These are phyloP conservation scores for Xiphophorus birchmanni DNA, from an alignment of 2,797 vertebrate genomes.

Conservation along the genomic window DNA sequence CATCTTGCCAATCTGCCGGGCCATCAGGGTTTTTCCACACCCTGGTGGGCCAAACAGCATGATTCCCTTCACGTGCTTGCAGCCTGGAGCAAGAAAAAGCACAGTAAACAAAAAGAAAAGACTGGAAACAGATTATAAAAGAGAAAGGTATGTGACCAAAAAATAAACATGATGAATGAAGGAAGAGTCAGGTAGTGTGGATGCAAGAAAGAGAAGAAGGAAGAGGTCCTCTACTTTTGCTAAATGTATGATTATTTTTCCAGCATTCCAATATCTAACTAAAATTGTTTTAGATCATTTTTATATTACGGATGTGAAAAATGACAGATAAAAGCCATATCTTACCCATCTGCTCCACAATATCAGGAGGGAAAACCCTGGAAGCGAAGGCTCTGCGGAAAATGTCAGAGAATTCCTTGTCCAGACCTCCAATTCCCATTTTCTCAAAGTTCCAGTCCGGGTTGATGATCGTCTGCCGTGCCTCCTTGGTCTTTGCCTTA, in stretches of 20 bases:
- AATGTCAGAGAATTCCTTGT: slow-evolving; percentile 96
- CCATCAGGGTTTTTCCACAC: slow-evolving; percentile 98
- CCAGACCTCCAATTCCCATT: slow-evolving; percentile 97
- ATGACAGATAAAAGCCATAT: rapidly evolving
- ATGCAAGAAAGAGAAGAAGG: not conserved
- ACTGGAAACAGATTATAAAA: not conserved
- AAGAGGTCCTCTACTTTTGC: not conserved
- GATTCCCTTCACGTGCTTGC: slow-evolving; percentile 98
- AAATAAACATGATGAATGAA: not conserved
- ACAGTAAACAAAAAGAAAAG: not conserved
- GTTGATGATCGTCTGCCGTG: slow-evolving; percentile 97
- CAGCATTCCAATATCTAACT: not conserved
- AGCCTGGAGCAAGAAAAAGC: slow-evolving; percentile 78
- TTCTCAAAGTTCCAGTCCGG: slow-evolving; percentile 99
- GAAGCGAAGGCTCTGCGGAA: slow-evolving; percentile 97
- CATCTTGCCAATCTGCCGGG: slow-evolving; percentile 98
- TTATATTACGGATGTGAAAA: not conserved
- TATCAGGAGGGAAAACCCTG: slow-evolving; percentile 96
- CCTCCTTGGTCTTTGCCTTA: slow-evolving; percentile 94
- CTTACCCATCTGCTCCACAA: slow-evolving; percentile 99
- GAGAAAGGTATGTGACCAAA: not conserved
- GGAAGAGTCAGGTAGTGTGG: not conserved
- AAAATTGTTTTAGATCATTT: not conserved
- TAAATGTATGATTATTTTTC: not conserved
- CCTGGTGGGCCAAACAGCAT: slow-evolving; percentile 94